Conservation (phyloP, 2,113 vertebrate genomes). For the Dissostichus mawsoni region DNA sequence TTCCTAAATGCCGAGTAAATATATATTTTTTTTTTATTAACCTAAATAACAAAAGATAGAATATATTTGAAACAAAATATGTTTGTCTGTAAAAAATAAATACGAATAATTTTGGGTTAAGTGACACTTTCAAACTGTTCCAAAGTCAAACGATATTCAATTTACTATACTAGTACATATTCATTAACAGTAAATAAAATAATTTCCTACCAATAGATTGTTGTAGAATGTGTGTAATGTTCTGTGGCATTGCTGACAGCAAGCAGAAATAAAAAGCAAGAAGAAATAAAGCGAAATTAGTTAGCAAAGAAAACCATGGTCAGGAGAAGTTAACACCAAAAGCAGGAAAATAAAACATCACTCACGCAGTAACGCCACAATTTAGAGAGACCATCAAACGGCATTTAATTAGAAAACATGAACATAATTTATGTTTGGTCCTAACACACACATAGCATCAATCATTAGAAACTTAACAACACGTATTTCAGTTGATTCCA, state of each 20-base stretch:
- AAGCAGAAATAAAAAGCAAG: too few species aligned
- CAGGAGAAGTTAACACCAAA: too few species aligned
- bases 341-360: not conserved
- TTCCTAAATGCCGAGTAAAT: not conserved
- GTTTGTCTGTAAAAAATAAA: not conserved
- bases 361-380: not conserved
- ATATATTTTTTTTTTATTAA: not conserved
- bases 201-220: too few species aligned
- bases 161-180: not conserved
- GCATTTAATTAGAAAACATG: constrained; percentile 73
- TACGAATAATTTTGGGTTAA: not conserved
- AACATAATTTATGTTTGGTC: constrained; percentile 59
- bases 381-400: constrained; percentile 49
- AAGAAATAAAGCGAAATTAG: too few species aligned
- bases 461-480: constrained; percentile 44
- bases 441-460: constrained; percentile 30
- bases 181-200: not conserved
- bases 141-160: not conserved
- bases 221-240: too few species aligned
- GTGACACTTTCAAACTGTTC: not conserved
- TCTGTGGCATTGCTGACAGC: too few species aligned
- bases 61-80: not conserved
- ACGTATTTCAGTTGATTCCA: not conserved
- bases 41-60: not conserved
- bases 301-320: too few species aligned